phyloP scores from a whole-genome alignment of 2,888 invertebrate genomes.

The Luperina nickerlii region DNA sequence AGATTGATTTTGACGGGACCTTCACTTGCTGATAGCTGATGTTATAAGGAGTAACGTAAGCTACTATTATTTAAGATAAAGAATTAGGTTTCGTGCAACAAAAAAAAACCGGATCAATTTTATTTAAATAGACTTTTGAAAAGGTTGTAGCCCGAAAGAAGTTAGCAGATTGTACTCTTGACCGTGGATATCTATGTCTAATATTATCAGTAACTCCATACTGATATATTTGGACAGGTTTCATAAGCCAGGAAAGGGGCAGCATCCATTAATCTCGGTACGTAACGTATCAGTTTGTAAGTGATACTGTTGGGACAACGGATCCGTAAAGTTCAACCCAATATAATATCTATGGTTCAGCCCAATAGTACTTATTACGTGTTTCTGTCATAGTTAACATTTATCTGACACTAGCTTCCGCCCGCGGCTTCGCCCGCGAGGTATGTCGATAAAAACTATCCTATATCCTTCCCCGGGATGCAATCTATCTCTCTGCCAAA shows the following conservation, averaged over 20 bases:
- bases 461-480: too few species aligned
- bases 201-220: slow-evolving; percentile 17
- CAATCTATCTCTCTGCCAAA: too few species aligned
- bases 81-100: too few species aligned
- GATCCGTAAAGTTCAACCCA: slow-evolving; percentile 10
- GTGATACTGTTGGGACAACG: slow-evolving; percentile 36
- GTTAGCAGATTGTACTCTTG: neutral
- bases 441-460: too few species aligned
- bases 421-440: too few species aligned
- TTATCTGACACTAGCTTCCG: neutral
- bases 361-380: neutral
- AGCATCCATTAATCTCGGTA: slow-evolving; percentile 42
- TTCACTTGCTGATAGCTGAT: too few species aligned
- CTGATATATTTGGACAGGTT: slow-evolving; percentile 26
- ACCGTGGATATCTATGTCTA: neutral
- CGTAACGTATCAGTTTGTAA: slow-evolving; percentile 42
- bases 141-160: neutral
- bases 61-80: too few species aligned
- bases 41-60: too few species aligned
- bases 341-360: neutral
- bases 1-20: too few species aligned
- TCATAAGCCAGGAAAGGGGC: slow-evolving; percentile 17
- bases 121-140: neutral
- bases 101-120: too few species aligned
- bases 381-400: neutral